Evolutionary conservation across 2,888 invertebrate species (phyloP).

Genomic region (Chirona hameri): DNA sequence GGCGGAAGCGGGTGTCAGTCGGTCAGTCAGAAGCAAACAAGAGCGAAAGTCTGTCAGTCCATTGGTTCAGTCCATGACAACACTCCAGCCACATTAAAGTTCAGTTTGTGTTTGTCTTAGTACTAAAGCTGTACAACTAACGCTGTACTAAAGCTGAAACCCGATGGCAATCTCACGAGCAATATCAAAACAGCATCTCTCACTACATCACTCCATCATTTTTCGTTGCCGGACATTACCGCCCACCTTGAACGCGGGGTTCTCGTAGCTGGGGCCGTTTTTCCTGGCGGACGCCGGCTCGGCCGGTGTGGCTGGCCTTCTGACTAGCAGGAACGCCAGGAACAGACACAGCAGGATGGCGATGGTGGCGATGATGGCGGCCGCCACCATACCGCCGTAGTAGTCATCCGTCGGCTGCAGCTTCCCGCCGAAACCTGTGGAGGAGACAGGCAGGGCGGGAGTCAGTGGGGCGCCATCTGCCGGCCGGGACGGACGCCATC

Average conservation of each 20-base stretch:
- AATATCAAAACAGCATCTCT: too few relatives aligned
- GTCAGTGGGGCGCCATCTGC: not conserved
- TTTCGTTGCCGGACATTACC: too few relatives aligned
- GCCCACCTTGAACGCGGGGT: conserved; percentile 39
- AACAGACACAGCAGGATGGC: conserved; percentile 76
- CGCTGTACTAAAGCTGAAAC: too few relatives aligned
- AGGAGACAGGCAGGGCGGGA: not conserved
- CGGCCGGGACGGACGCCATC: too few relatives aligned
- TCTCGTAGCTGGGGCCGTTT: conserved; percentile 39
- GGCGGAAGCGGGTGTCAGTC: not conserved
- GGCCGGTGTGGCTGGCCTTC: conserved; percentile 47
- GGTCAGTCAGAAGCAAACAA: not conserved
- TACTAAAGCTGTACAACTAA: too few relatives aligned
- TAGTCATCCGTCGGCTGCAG: conserved; percentile 45
- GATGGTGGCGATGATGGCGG: conserved; percentile 81
- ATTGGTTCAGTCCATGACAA: not conserved
- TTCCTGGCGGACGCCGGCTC: conserved; percentile 33
- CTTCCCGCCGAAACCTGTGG: not conserved
- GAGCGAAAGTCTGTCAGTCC: not conserved
- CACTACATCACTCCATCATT: too few relatives aligned
- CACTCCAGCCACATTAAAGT: not conserved
- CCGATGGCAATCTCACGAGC: too few relatives aligned
- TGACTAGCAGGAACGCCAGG: conserved; percentile 70
- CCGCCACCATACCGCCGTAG: conserved; percentile 81
- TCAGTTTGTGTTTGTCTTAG: not conserved